A percentile compares a stretch with the other conserved stretches of the same genome.
phyloP scores from a whole-genome alignment of 2,113 vertebrate species.

The Dendropsophus ebraccatus region DNA sequence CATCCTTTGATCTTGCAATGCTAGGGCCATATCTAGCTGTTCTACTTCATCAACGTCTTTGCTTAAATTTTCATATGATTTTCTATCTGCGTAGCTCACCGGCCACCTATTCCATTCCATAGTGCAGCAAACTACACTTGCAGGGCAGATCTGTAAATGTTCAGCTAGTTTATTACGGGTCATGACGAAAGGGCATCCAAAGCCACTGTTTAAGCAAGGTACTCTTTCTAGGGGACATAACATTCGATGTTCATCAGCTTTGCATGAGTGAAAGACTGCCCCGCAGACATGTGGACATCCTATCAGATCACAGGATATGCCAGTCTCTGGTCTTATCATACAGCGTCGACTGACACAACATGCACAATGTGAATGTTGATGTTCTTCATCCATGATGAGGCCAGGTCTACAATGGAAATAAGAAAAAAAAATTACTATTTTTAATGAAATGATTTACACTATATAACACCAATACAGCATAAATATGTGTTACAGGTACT shows the following conservation, averaged over 20 bases:
- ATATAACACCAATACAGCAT: too few species aligned
- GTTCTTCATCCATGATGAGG: conserved; percentile 78
- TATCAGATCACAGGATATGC: conserved; percentile 86
- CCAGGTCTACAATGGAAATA: conserved; percentile 65
- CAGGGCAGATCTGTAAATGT: conserved; percentile 92
- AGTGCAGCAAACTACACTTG: conserved; percentile 95
- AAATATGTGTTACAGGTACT: not conserved
- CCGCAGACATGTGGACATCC: conserved; percentile 88
- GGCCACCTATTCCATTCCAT: conserved; percentile 99
- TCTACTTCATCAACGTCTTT: conserved; percentile 91
- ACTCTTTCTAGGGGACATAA: conserved; percentile 90
- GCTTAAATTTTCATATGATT: conserved; percentile 91
- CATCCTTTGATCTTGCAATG: conserved; percentile 94
- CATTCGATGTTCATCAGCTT: conserved; percentile 88
- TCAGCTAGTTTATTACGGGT: conserved; percentile 89
- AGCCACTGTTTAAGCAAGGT: conserved; percentile 89
- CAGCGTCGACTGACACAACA: conserved; percentile 91
- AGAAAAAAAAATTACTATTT: not conserved
- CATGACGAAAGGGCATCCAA: conserved; percentile 88
- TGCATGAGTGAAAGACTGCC: conserved; percentile 94
- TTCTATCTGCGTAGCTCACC: conserved; percentile 90
- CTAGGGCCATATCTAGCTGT: conserved; percentile 94
- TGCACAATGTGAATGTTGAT: conserved; percentile 86
- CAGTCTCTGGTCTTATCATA: conserved; percentile 82
- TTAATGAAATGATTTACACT: too few species aligned